Evolutionary conservation across 2,797 vertebrate genomes (phyloP).

Genomic region (Scarus forsteni): DNA sequence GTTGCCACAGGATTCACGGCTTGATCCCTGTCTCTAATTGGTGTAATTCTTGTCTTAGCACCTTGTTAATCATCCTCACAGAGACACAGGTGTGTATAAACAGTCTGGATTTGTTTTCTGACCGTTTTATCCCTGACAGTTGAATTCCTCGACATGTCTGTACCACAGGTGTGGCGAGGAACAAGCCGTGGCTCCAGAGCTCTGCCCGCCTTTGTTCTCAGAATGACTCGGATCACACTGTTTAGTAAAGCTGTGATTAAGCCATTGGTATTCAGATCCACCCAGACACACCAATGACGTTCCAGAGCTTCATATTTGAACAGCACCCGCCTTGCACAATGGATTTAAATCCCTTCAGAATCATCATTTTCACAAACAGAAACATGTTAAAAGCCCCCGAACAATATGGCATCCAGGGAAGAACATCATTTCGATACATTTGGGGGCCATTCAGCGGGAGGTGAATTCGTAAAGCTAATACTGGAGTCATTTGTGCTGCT

Average conservation of each 20-base stretch:
- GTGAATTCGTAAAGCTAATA: slow-evolving; percentile 35
- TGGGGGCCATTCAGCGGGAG: slow-evolving; percentile 1
- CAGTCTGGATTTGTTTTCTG: slow-evolving; percentile 6
- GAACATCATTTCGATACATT: slow-evolving; percentile 21
- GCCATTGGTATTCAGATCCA: slow-evolving; percentile 53
- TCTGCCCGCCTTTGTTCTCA: slow-evolving; percentile 36
- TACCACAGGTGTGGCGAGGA: slow-evolving; percentile 40
- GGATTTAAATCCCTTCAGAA: slow-evolving; percentile 24
- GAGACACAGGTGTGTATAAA: slow-evolving; percentile 20
- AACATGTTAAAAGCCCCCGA: slow-evolving; percentile 39
- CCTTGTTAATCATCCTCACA: background rate
- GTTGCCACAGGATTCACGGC: slow-evolving; percentile 3
- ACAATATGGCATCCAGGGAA: slow-evolving; percentile 20
- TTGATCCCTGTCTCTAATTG: slow-evolving; percentile 12
- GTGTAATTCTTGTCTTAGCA: slow-evolving; percentile 3
- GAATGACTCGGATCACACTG: slow-evolving; percentile 47
- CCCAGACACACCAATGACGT: slow-evolving; percentile 41
- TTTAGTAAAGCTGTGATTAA: slow-evolving; percentile 45
- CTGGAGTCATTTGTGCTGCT: slow-evolving; percentile 26
- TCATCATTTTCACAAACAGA: slow-evolving; percentile 17
- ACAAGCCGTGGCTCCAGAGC: slow-evolving; percentile 17
- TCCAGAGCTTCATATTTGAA: slow-evolving; percentile 30
- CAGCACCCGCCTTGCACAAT: slow-evolving; percentile 23
- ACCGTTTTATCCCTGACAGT: background rate
- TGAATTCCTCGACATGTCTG: slow-evolving; percentile 48